Conservation (phyloP, 92 coral and sea anemone species). For the Phymanthus crucifer region DNA sequence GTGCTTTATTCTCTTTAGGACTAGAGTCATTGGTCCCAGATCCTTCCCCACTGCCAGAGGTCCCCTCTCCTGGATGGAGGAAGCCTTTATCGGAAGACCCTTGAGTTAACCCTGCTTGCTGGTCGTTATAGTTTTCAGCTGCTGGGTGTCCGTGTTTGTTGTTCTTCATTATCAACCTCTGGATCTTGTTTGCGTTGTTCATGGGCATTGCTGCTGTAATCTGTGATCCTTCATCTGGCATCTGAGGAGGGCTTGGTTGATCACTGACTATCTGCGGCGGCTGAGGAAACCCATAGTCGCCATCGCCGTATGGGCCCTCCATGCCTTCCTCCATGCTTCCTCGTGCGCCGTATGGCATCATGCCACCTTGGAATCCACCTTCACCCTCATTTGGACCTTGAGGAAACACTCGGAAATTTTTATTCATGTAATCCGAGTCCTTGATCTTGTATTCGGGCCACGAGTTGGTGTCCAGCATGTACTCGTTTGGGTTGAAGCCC, state of each 20-base stretch:
- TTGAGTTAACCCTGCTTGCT: not conserved
- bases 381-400: not conserved
- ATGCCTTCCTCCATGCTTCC: not conserved
- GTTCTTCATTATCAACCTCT: constrained; percentile 17
- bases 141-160: constrained; percentile 2
- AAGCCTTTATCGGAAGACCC: not conserved
- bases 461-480: constrained; percentile 70
- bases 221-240: constrained; percentile 12
- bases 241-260: not conserved
- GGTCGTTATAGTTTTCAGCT: constrained; percentile 1
- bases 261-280: constrained; percentile 35
- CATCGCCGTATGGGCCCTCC: constrained; percentile 50
- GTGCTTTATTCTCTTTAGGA: not conserved
- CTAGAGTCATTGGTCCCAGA: constrained; percentile 12
- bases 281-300: constrained; percentile 27
- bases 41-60: constrained; percentile 19
- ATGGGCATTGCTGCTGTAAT: constrained; percentile 2
- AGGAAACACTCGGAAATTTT: constrained; percentile 32
- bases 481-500: constrained; percentile 61
- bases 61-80: not conserved
- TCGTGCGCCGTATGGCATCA: constrained; percentile 26
- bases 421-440: constrained; percentile 75
- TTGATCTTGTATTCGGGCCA: constrained; percentile 93
- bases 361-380: constrained; percentile 18
- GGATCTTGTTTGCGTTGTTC: constrained; percentile 1